Base-by-base conservation (phyloP, 2,888 invertebrate genomes). In the Synergus umbraculus region DNA sequence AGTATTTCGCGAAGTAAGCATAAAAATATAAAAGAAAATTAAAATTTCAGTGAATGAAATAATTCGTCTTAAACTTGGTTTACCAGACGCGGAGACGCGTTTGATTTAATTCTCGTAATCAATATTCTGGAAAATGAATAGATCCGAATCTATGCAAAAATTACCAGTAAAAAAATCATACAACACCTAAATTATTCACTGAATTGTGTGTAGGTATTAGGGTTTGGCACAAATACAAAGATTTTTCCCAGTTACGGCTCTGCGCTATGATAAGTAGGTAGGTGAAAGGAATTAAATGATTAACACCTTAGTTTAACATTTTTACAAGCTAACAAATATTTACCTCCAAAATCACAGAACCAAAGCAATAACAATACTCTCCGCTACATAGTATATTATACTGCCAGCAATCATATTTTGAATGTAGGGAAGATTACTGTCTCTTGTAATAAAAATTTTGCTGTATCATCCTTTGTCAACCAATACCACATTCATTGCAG, bases 271-370 rank as follows among this genome's bases (percentile, higher is more conserved):
- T 81, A 85, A 86, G 85, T 83, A 86, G 67, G 85, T 85, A 83
- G 79, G 84, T 87, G 86, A 83, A 85, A 89, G 87, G 88, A 90
- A 89, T 89, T 87, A 88, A 90, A 91, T 87, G 85, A 89, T 90
- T 89, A 89, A 91, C 88, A 90, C 87, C 88, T 91, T 91, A 90
- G 87, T 88, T 89, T 89, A 91, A 89, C 87, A 87, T 87, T 87
- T 78, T 87, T 91, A 91, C 90, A 92, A 89, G 89, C 89, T 91
- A 92, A 90, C 89, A 89, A 92, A 92, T 91, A 90, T 89, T 87
- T 90, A 90, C 89, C 90, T 89, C 89, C 89, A 87, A 90, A 92
- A 92, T 92, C 91, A 91, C 91, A 91, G 91, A 92, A 92, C 91
- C 90, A 91, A 92, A 92, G 89, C 89, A 88, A 90, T 89, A 90